Evolutionary conservation across 2,113 vertebrate species (phyloP).

Genomic region (Hippoglossus stenolepis): DNA sequence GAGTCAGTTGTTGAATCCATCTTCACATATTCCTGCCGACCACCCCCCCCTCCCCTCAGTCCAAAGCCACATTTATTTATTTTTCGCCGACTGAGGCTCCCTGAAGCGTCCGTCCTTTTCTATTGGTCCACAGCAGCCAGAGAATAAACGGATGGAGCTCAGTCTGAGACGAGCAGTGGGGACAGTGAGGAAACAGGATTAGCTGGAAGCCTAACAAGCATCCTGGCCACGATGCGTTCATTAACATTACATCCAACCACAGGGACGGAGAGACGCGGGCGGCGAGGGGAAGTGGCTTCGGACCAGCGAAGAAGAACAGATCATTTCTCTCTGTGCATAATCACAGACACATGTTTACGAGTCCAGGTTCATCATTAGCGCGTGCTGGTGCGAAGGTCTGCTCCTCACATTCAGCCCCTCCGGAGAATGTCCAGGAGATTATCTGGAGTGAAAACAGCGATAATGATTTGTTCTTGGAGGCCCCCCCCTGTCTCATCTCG

Average conservation of each 20-base stretch:
- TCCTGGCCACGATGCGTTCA: constrained; percentile 57
- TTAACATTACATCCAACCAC: constrained; percentile 64
- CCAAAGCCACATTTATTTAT: constrained; percentile 5
- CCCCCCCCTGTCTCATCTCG: too few species aligned
- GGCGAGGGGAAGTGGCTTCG: constrained; percentile 17
- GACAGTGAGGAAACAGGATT: constrained; percentile 52
- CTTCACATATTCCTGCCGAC: constrained; percentile 9
- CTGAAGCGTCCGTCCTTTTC: neutral
- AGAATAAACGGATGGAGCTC: constrained; percentile 31
- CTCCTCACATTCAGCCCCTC: too few species aligned
- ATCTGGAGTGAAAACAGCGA: too few species aligned
- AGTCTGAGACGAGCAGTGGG: constrained; percentile 9
- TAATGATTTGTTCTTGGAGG: too few species aligned
- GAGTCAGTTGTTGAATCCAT: constrained; percentile 43
- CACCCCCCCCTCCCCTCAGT: constrained; percentile 7
- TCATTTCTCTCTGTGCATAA: too few species aligned
- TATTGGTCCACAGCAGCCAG: neutral
- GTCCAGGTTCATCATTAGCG: too few species aligned
- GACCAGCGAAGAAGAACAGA: constrained; percentile 1
- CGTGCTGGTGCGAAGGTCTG: too few species aligned
- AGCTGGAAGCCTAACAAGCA: constrained; percentile 63
- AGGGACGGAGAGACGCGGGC: neutral
- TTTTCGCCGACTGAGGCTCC: constrained; percentile 2
- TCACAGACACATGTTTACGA: too few species aligned
- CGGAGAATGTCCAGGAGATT: too few species aligned